phyloP scores from a whole-genome alignment of 2,888 invertebrate genomes.

The Steromphala cineraria region DNA sequence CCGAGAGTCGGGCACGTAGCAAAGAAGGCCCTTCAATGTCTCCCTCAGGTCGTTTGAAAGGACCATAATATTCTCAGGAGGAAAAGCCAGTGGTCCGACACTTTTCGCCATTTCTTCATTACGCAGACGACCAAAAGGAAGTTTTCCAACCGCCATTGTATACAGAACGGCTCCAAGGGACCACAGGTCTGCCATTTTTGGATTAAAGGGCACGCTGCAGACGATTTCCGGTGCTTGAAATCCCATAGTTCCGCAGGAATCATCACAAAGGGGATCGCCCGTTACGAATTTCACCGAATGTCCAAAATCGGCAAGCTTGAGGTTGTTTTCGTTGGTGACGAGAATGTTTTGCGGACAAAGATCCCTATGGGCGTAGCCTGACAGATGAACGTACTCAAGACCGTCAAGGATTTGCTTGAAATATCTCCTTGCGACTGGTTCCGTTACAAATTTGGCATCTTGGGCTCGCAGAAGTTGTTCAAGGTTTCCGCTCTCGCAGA shows the following conservation, averaged over 20 bases:
- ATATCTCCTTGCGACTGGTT: conserved; percentile 62
- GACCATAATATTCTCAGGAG: conserved; percentile 37
- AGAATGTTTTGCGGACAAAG: conserved; percentile 67
- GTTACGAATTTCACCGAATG: conserved; percentile 52
- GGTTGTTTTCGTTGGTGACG: conserved; percentile 55
- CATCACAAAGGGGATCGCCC: conserved; percentile 53
- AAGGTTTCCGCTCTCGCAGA: conserved; percentile 66
- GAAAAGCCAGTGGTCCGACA: conserved; percentile 43
- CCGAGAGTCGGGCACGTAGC: conserved; percentile 55
- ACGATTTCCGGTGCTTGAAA: conserved; percentile 69
- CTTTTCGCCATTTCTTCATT: conserved; percentile 54
- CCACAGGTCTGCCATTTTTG: conserved; percentile 63
- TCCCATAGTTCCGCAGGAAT: conserved; percentile 56
- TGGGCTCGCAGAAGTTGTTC: conserved; percentile 60
- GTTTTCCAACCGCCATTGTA: conserved; percentile 60
- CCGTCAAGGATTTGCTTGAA: conserved; percentile 62
- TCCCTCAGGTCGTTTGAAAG: conserved; percentile 49
- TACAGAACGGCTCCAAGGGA: conserved; percentile 66
- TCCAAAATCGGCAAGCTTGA: conserved; percentile 68
- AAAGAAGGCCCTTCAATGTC: conserved; percentile 59
- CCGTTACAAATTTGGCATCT: conserved; percentile 63
- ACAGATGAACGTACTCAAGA: conserved; percentile 57
- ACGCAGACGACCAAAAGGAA: conserved; percentile 58
- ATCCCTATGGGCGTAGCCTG: conserved; percentile 60
- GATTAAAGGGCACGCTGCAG: conserved; percentile 57